Percentiles rank a stretch among this genome's conserved stretches.
phyloP scores from a whole-genome alignment of 2,113 vertebrate species.

The Triplophysa rosa region DNA sequence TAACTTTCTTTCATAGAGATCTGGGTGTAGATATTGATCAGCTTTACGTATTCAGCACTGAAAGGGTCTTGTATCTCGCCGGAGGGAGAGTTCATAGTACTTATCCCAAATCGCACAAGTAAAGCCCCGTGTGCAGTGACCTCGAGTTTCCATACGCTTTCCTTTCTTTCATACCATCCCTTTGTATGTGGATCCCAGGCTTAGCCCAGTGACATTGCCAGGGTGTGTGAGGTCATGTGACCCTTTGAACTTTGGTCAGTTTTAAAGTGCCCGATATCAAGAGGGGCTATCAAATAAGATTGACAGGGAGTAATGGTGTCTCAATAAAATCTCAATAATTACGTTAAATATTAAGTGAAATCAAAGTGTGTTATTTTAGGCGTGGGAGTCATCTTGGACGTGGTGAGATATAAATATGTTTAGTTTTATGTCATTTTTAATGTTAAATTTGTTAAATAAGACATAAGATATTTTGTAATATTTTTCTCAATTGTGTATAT shows the following conservation, averaged over 20 bases:
- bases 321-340: constrained; percentile 20
- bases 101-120: constrained; percentile 20
- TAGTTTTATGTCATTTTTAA: too few species aligned
- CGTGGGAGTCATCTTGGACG: too few species aligned
- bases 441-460: too few species aligned
- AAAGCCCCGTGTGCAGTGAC: constrained; percentile 14
- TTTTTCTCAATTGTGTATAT: too few species aligned
- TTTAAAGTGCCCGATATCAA: constrained; percentile 6
- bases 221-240: constrained; percentile 46
- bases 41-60: constrained; percentile 10
- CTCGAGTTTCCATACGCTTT: constrained; percentile 24
- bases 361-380: too few species aligned
- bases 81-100: constrained; percentile 35
- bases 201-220: constrained; percentile 43
- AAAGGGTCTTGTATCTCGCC: constrained; percentile 27
- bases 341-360: neutral
- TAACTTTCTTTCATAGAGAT: neutral
- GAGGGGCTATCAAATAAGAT: neutral
- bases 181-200: constrained; percentile 21
- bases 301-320: neutral
- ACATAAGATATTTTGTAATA: too few species aligned
- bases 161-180: constrained; percentile 19
- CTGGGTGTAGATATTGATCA: neutral
- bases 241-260: constrained; percentile 20
- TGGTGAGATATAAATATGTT: too few species aligned